Base-by-base conservation (phyloP, 2,888 invertebrate genomes). In the Scelioninae gen. 2 region DNA sequence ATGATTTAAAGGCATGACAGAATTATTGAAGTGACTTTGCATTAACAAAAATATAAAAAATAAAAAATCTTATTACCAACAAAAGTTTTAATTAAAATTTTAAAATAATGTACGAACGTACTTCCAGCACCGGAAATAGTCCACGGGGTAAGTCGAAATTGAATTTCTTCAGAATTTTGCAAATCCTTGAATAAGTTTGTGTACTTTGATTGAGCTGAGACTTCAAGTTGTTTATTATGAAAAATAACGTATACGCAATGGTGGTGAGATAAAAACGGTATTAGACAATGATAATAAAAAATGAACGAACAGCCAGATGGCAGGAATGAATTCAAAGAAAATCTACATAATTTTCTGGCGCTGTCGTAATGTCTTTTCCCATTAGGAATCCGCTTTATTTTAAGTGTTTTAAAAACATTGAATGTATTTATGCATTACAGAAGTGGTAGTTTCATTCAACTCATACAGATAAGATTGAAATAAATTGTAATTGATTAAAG, bases 41-140 rank as follows among this genome's bases (percentile, higher is more conserved):
- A n/a, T n/a, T n/a, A n/a, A n/a, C n/a, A n/a, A n/a, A n/a, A n/a
- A n/a, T n/a, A n/a, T n/a, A n/a, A n/a, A n/a, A n/a, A n/a, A n/a
- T n/a, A n/a, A n/a, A n/a, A n/a, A n/a, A n/a, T n/a, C n/a, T n/a
- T n/a, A n/a, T n/a, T n/a, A n/a, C n/a, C n/a, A n/a, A n/a, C n/a
- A n/a, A n/a, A n/a, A n/a, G 22, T 43, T 53, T 64, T 53, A 55
- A 65, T 55, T 65, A 39, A 65, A 39, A 65, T 39, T 46, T 41
- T 28, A 18, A 31, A 65, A 65, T n/a, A 65, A 64, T 41, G 13
- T n/a, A n/a, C n/a, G 11, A 7, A 35, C 18, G 22, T 41, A 61
- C 46, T 63, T 31, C 6, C 16, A 6, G 11, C 7, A 16, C 11
- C 37, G 35, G 39, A 39, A 39, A 53, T 22, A 10, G 9, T 60